Evolutionary conservation across 1,140 invertebrate species (phyloP).

Genomic region (Neuroterus valhalla): DNA sequence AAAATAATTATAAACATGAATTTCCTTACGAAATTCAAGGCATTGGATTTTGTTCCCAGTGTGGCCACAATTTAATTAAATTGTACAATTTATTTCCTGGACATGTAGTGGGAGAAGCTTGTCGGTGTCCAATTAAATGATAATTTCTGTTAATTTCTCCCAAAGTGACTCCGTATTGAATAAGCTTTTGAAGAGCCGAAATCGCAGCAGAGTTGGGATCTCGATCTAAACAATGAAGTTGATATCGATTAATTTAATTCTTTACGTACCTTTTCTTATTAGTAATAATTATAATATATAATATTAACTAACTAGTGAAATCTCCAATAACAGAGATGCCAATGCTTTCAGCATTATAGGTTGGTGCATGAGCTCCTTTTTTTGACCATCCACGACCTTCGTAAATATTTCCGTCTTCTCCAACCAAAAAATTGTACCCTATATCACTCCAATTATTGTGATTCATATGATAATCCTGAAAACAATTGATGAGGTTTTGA

Average conservation of each 20-base stretch:
- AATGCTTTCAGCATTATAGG: slow-evolving; percentile 73
- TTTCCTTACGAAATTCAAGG: not conserved
- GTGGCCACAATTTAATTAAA: slow-evolving; percentile 75
- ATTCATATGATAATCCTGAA: slow-evolving; percentile 73
- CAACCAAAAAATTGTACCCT: slow-evolving; percentile 75
- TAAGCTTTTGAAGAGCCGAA: slow-evolving; percentile 67
- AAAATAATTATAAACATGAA: too few relatives aligned
- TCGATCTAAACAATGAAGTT: slow-evolving; percentile 69
- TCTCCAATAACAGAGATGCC: slow-evolving; percentile 77
- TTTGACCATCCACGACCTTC: slow-evolving; percentile 77
- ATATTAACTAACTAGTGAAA: slow-evolving; percentile 61
- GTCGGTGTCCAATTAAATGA: slow-evolving; percentile 73
- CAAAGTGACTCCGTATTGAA: slow-evolving; percentile 66
- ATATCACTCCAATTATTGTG: slow-evolving; percentile 72
- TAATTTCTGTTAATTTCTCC: slow-evolving; percentile 69
- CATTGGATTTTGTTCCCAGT: slow-evolving; percentile 56
- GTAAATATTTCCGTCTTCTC: slow-evolving; percentile 77
- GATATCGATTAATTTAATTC: slow-evolving; percentile 32
- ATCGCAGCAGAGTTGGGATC: slow-evolving; percentile 69
- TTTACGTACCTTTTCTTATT: slow-evolving; percentile 36
- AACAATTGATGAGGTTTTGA: slow-evolving; percentile 29
- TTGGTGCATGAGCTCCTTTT: slow-evolving; percentile 72
- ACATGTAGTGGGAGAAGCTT: slow-evolving; percentile 70
- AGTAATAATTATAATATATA: slow-evolving; percentile 39
- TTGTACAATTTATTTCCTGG: slow-evolving; percentile 76